Base-by-base conservation (phyloP, 2,113 vertebrate genomes). In the Apteryx owenii region DNA sequence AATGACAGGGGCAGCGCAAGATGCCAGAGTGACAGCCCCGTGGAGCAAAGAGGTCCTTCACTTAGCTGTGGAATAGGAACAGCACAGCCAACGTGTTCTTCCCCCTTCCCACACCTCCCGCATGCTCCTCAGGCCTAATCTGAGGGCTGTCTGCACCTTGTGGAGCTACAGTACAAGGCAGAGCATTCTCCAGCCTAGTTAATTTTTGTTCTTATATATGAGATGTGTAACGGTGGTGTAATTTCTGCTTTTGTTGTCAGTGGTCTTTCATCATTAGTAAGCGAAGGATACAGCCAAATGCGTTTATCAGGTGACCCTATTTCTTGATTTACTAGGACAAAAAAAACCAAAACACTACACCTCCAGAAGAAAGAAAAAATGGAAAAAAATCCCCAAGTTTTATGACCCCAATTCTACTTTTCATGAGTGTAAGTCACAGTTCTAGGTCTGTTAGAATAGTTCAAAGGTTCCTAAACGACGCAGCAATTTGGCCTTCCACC, bases 41-140 rank as follows among this genome's bases (percentile, higher is more conserved):
- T 75, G 77, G 78, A 88, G 68, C 44, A 72, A 68, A 72, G 72
- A 81, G 56, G 68, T 95, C 54, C 70, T 71, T 81, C 19, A 4
- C 42, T 60, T 66, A 58, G 46, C 12, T 1, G 1, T 38, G n/a
- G 64, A 75, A 23, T 0, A 69, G 53, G 38, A 76, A 51, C 0
- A 2, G 61, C 73, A 44, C 70, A 70, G 16, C 18, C 58, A 66
- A 9, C 0, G 0, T 0, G 0, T 0, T 0, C 26, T 21, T 7
- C 56, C 10, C 18, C 23, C n/a, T 85, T 28, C 56, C 28, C 4
- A 4, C 10, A 6, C 7, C 18, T 88, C 86, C 56, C 0, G 7
- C 38, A 42, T 22, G 28, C 11, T 91, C n/a, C 21, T 76, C 18
- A 3, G 5, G 48, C 66, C 48, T 80, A 22, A 54, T 62, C 87